Conservation (phyloP, 2,113 vertebrate genomes). For the Phainopepla nitens region DNA sequence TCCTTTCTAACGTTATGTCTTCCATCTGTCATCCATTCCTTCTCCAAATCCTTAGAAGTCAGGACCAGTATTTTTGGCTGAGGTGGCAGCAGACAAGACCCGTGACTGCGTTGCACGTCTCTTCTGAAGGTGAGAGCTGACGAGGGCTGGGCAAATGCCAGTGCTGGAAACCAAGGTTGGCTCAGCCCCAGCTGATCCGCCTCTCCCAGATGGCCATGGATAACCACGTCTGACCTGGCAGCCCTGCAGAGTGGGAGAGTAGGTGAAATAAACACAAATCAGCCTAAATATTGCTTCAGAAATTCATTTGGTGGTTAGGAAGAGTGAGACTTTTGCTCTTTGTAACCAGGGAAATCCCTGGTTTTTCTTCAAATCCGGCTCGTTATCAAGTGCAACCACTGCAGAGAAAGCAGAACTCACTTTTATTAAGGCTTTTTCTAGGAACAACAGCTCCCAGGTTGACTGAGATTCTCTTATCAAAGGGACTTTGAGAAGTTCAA, state of each 20-base stretch:
- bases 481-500: neutral
- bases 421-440: neutral
- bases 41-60: conserved; percentile 20
- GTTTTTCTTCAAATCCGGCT: neutral
- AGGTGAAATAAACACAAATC: neutral
- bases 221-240: neutral
- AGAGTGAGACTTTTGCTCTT: neutral
- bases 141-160: neutral
- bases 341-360: neutral
- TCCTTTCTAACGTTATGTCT: neutral
- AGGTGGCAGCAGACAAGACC: neutral
- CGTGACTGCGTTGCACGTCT: neutral
- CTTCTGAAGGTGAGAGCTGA: conserved; percentile 34
- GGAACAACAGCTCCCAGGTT: neutral
- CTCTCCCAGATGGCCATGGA: neutral
- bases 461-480: neutral
- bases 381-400: neutral
- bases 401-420: neutral
- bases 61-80: neutral
- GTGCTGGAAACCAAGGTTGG: neutral
- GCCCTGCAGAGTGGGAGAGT: neutral
- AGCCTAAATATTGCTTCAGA: neutral
- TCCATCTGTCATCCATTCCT: neutral
- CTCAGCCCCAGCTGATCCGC: neutral
- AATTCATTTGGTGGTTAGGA: neutral